These are phyloP conservation scores for Crioceris asparagi DNA, from an alignment of 2,888 invertebrate species.

Conservation along the genomic window DNA sequence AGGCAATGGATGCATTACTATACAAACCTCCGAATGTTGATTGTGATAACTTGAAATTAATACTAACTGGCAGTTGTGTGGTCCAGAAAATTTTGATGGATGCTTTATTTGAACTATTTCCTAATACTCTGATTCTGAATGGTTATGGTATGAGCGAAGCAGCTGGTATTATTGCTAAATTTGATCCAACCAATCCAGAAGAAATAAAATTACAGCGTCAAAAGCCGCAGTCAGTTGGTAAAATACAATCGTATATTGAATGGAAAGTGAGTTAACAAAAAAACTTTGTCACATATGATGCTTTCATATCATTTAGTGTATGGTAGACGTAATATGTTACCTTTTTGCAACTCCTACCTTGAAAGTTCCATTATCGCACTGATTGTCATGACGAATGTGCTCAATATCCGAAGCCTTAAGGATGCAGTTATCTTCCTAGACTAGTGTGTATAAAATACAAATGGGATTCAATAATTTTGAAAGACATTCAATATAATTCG, in stretches of 20 bases:
- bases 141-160: slow-evolving; percentile 14
- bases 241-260: slow-evolving; percentile 2
- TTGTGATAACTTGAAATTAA: slow-evolving; percentile 5
- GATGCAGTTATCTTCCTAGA: too few relatives aligned
- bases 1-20: slow-evolving; percentile 14
- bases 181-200: slow-evolving; percentile 6
- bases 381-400: too few relatives aligned
- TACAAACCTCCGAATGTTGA: slow-evolving; percentile 11
- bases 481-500: too few relatives aligned
- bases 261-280: too few relatives aligned
- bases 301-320: too few relatives aligned
- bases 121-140: slow-evolving; percentile 7
- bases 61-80: slow-evolving; percentile 9
- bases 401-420: too few relatives aligned
- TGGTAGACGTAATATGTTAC: too few relatives aligned
- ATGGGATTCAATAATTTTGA: too few relatives aligned
- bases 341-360: too few relatives aligned
- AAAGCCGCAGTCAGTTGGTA: slow-evolving; percentile 14
- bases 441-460: too few relatives aligned
- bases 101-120: slow-evolving; percentile 7
- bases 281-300: too few relatives aligned
- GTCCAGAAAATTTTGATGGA: slow-evolving; percentile 10
- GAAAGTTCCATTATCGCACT: too few relatives aligned
- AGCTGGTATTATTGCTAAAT: slow-evolving; percentile 3
- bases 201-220: slow-evolving; percentile 9